phyloP scores from a whole-genome alignment of 2,888 invertebrate species.

The Tinea trinotella region DNA sequence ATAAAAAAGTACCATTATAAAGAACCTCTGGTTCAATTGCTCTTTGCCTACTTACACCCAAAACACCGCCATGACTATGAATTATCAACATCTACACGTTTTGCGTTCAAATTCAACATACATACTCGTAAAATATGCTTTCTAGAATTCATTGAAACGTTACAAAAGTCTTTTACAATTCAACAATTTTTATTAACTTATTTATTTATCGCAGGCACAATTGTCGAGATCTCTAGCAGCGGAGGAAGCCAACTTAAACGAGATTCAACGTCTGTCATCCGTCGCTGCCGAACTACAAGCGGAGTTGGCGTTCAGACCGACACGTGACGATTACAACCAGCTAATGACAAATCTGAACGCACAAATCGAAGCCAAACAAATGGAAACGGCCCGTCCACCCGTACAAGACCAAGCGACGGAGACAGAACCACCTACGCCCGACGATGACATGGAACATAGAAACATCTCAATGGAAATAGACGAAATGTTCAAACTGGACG shows the following conservation, averaged over 20 bases:
- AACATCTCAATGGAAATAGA: slow-evolving; percentile 60
- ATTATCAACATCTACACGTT: no score
- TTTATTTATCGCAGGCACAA: slow-evolving; percentile 40
- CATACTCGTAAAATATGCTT: neutral
- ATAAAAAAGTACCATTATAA: no score
- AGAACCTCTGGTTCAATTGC: no score
- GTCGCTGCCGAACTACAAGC: slow-evolving; percentile 67
- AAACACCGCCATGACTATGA: no score
- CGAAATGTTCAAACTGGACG: slow-evolving; percentile 62
- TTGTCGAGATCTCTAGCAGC: slow-evolving; percentile 57
- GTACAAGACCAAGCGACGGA: slow-evolving; percentile 22
- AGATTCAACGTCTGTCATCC: slow-evolving; percentile 68
- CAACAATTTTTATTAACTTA: neutral
- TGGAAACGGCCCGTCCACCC: slow-evolving; percentile 24
- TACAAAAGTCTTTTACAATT: neutral
- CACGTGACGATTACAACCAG: slow-evolving; percentile 70
- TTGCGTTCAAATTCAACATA: no score
- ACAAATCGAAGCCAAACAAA: slow-evolving; percentile 37
- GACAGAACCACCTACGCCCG: slow-evolving; percentile 28
- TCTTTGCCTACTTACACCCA: no score
- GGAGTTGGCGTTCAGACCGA: slow-evolving; percentile 72
- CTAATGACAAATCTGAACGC: slow-evolving; percentile 47
- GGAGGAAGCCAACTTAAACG: slow-evolving; percentile 70
- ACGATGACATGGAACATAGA: slow-evolving; percentile 35
- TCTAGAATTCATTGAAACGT: neutral